These are phyloP conservation scores for Eulemur rubriventer DNA, from an alignment of 2,797 vertebrate genomes.

Conservation along the genomic window DNA sequence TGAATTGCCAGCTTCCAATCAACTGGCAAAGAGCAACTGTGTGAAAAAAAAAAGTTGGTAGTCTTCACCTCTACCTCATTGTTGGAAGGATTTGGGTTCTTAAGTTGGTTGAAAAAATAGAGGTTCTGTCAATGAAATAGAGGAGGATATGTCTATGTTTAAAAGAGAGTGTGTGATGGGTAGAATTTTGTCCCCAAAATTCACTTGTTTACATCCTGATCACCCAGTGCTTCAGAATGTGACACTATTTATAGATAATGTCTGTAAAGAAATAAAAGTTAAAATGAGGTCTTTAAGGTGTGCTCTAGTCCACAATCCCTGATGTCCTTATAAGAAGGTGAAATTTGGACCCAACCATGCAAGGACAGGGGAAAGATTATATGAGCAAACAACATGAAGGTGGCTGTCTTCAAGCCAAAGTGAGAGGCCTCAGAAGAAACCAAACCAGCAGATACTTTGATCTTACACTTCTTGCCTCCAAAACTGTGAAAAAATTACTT, in stretches of 20 bases:
- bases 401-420: not conserved
- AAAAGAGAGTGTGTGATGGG: not conserved
- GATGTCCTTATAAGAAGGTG: not conserved
- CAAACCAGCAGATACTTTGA: not conserved
- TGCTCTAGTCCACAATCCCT: not conserved
- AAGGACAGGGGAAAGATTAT: not conserved
- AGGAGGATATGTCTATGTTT: not conserved
- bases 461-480: not conserved
- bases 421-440: not conserved
- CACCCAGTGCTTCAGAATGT: not conserved
- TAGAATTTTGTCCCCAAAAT: not conserved
- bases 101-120: not conserved
- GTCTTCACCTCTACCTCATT: not conserved
- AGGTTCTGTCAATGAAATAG: not conserved
- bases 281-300: not conserved
- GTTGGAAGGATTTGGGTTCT: not conserved
- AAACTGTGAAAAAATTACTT: not conserved
- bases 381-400: not conserved
- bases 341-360: not conserved
- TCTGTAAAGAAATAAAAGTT: not conserved
- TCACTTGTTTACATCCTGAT: not conserved
- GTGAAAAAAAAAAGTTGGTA: not conserved
- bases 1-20: slow-evolving; percentile 50
- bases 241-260: not conserved
- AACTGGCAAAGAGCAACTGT: slow-evolving; percentile 52